Base-by-base conservation (phyloP, 2,888 invertebrate species). In the Hypolimnas misippus region DNA sequence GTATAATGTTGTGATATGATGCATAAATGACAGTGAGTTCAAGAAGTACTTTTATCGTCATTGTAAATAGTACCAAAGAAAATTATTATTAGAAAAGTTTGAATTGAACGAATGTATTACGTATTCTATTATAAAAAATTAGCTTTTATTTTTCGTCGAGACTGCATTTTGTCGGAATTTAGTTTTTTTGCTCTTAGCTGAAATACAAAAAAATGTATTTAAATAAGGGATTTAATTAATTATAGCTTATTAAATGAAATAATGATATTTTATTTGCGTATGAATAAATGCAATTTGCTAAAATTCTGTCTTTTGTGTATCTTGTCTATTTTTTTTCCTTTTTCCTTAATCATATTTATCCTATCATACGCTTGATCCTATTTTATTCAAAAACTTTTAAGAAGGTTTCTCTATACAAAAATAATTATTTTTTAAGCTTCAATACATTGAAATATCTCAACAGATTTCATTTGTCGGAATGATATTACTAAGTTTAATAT, bases 31-130 rank as follows among this genome's bases (percentile, higher is more conserved):
- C 21, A 14, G 42, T 60, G 53, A 63, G 33, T 38, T 65, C 57
- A 40, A 55, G 57, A 70, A 73, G 73, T 76, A 73, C 72, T 72
- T 64, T 66, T 14, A 49, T 49, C 14, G 14, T 49, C 29, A 58
- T 75, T 85, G 82, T 87, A 83, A 82, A 84, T 86, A 86, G 77
- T 79, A 88, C 88, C 88, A 88, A 88, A 88, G 88, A 88, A 81
- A 79, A 73, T 79, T 78, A 78, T 73, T 58, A 52, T 58, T 57
- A 49, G 55, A 54, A 55, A 42, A 3, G 46, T 56, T 61, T 61
- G 49, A 58, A 58, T 42, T 46, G 44, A n/a, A 46, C 17, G 44
- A 21, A 2, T 21, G 21, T 21, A n/a, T 46, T 12, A n/a, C n/a
- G 21, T 21, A 21, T 46, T 46, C 5, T 10, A 42, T 17, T 12